Evolutionary conservation across 2,888 invertebrate genomes (phyloP), one percentile per base, ranked within the genome.

Genomic region (Cephalotes varians): DNA sequence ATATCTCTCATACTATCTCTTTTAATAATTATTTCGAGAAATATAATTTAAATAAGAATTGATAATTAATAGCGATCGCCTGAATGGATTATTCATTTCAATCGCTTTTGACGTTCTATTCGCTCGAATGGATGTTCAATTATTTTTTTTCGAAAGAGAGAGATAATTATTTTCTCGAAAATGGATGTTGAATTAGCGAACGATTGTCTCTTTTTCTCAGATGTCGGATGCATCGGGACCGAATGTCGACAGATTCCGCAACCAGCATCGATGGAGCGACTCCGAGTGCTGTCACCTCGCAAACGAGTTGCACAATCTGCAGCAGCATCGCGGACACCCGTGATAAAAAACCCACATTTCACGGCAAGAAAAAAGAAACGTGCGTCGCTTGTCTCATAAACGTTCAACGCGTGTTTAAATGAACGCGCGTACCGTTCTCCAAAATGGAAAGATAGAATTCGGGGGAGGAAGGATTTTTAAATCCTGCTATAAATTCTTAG

Each of bases 201-300:
- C 3, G 1, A 25, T 15, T 65, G 9, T 51, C 21, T 73, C 12
- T 44, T 81, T 67, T 28, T 64, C 62, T 47, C 37, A 93, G 93
- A 85, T 88, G 47, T 91, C 92, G 0, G 92, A 93, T 34, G 82
- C 69, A 25, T 90, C 91, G 4, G 85, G 73, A 0, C 51, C 71
- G 25, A 87, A 85, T 21, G 28, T 51, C 15, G 90, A 92, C 12
- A 90, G 69, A 37, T 86, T 92, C 28, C 88, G 86, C 5, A 92
- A 92, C 2, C 92, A 93, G 21, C 92, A 94, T 82, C 92, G 92
- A 54, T 94, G 94, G 94, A 94, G 93, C 80, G 93, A 94, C 64
- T 93, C 94, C 12, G 94, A 94, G 81, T 94, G 93, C 83, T 94
- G 93, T 84, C 93, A 93, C 40, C 89, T 94, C 28, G 91, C 93